A percentile compares a stretch with the other conserved stretches of the same genome.
Conservation (phyloP, 2,113 vertebrate species). For the Planiliza haematocheilus region DNA sequence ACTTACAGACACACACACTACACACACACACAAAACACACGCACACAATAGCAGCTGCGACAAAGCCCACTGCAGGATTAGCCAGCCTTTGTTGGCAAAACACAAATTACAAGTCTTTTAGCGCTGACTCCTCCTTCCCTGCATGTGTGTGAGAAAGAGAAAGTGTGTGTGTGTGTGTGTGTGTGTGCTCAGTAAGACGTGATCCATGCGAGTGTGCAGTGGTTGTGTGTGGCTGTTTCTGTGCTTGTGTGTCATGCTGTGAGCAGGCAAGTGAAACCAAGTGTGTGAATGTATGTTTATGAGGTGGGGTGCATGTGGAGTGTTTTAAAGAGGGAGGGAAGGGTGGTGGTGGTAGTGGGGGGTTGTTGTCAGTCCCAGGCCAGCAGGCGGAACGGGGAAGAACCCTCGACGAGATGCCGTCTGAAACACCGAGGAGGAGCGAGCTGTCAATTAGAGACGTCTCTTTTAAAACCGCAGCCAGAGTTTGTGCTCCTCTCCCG, state of each 20-base stretch:
- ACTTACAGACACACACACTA: background rate
- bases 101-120: constrained; percentile 80
- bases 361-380: constrained; percentile 36
- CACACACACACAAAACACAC: constrained; percentile 18
- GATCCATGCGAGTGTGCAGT: constrained; percentile 16
- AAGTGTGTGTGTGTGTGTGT: constrained; percentile 42
- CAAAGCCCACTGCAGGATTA: constrained; percentile 76
- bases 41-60: constrained; percentile 66
- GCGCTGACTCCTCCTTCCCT: constrained; percentile 56
- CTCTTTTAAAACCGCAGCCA: constrained; percentile 46
- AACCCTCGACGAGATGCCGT: constrained; percentile 17
- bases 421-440: constrained; percentile 37
- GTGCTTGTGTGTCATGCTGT: constrained; percentile 37
- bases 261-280: constrained; percentile 28
- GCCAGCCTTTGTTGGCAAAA: constrained; percentile 79
- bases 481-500: background rate
- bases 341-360: constrained; percentile 1
- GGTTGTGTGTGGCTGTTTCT: constrained; percentile 29
- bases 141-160: constrained; percentile 11
- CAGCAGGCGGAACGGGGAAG: constrained; percentile 47
- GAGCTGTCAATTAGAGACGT: constrained; percentile 58
- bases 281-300: constrained; percentile 21
- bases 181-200: constrained; percentile 16
- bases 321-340: constrained; percentile 40
- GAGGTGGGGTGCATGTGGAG: constrained; percentile 11